phyloP scores from a whole-genome alignment of 2,888 invertebrate species.

The Dorcus hopei region DNA sequence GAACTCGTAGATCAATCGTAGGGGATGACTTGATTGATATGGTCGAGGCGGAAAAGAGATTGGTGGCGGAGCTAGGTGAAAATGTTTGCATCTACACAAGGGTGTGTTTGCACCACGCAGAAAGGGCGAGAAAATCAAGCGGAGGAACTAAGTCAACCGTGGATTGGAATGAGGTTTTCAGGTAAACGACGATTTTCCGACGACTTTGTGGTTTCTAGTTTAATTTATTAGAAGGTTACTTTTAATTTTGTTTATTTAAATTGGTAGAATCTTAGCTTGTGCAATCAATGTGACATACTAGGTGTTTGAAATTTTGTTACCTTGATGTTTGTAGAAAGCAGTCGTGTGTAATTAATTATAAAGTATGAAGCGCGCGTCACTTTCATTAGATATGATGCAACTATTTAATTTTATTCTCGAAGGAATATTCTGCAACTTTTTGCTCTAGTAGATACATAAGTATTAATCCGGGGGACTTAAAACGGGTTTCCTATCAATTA shows the following conservation, averaged over 20 bases:
- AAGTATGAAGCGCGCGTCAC: no score
- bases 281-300: no score
- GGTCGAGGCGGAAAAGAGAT: conserved; percentile 73
- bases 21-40: conserved; percentile 60
- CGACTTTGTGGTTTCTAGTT: background rate
- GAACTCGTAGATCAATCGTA: conserved; percentile 57
- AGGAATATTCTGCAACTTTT: no score
- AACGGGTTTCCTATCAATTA: no score
- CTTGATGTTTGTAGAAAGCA: no score
- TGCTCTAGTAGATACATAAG: no score
- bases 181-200: conserved; percentile 52
- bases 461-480: no score
- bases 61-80: conserved; percentile 72
- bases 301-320: no score
- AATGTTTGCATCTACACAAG: conserved; percentile 76
- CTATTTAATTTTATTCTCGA: no score
- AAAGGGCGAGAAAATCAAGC: conserved; percentile 50
- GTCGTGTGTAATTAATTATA: no score
- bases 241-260: background rate
- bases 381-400: no score
- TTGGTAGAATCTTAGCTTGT: no score
- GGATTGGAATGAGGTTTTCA: conserved; percentile 75
- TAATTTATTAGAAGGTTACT: background rate
- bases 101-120: conserved; percentile 71
- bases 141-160: conserved; percentile 47